These are phyloP conservation scores for Sinelater perroti DNA, from an alignment of 2,888 invertebrate species.

Conservation along the genomic window DNA sequence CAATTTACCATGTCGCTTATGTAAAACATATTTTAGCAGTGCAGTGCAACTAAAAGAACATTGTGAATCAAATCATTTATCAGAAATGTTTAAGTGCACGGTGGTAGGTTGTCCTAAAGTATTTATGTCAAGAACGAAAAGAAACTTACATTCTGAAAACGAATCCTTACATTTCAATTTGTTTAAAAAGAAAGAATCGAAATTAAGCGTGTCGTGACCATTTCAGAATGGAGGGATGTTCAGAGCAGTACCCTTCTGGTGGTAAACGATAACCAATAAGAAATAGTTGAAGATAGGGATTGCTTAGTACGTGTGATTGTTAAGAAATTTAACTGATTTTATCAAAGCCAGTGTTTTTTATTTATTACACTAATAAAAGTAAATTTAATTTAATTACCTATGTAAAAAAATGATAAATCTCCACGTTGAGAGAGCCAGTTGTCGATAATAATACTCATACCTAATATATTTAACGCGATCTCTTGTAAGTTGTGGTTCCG, in stretches of 20 bases:
- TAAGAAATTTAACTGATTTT: slow-evolving; percentile 52
- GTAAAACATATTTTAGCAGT: slow-evolving; percentile 71
- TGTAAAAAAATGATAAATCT: slow-evolving; percentile 21
- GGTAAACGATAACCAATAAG: no score
- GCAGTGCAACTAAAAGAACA: slow-evolving; percentile 73
- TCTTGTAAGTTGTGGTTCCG: slow-evolving; percentile 55
- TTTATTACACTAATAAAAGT: slow-evolving; percentile 49
- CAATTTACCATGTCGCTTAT: slow-evolving; percentile 74
- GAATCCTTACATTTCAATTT: slow-evolving; percentile 64
- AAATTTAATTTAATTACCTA: slow-evolving; percentile 29
- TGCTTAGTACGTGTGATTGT: slow-evolving; percentile 58
- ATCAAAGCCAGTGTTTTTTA: slow-evolving; percentile 57
- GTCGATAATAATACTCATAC: slow-evolving; percentile 55
- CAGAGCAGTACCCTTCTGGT: slow-evolving; percentile 59
- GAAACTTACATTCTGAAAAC: slow-evolving; percentile 79
- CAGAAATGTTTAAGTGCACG: slow-evolving; percentile 79
- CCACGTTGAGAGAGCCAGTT: slow-evolving; percentile 51
- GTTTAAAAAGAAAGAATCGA: slow-evolving; percentile 56
- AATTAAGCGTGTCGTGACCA: slow-evolving; percentile 57
- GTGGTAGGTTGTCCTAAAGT: slow-evolving; percentile 79
- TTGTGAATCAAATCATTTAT: slow-evolving; percentile 73
- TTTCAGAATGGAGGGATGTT: slow-evolving; percentile 53
- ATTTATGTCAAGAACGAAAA: slow-evolving; percentile 79
- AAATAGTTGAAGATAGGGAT: slow-evolving; percentile 45
- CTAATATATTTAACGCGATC: slow-evolving; percentile 50